A percentile compares a stretch with the other conserved stretches of the same genome.
Evolutionary conservation across 2,888 invertebrate genomes (phyloP).

Genomic region (Xestia xanthographa): DNA sequence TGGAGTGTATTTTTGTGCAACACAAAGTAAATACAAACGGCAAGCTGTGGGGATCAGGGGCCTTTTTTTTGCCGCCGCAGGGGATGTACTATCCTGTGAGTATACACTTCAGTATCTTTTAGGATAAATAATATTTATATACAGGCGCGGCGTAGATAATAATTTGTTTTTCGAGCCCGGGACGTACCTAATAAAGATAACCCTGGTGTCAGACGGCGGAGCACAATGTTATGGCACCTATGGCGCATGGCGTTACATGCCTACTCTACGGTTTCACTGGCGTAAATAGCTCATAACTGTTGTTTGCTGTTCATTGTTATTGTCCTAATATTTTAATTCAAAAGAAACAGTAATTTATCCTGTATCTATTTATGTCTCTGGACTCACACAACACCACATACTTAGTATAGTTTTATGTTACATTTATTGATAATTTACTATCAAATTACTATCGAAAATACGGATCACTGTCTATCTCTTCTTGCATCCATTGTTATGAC

Average conservation of each 20-base stretch:
- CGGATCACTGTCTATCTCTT: constrained; percentile 64
- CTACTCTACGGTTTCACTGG: constrained; percentile 41
- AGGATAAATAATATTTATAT: constrained; percentile 34
- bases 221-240: constrained; percentile 69
- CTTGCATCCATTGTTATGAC: constrained; percentile 79
- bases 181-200: constrained; percentile 65
- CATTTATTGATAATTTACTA: no score
- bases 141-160: constrained; percentile 34
- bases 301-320: constrained; percentile 25
- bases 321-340: constrained; percentile 1
- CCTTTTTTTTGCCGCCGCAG: constrained; percentile 98
- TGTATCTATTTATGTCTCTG: neutral
- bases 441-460: constrained; percentile 33
- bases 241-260: constrained; percentile 79
- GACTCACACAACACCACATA: neutral
- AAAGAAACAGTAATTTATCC: constrained; percentile 5
- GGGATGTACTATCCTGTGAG: constrained; percentile 99
- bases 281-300: constrained; percentile 20
- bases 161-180: constrained; percentile 44
- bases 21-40: constrained; percentile 93
- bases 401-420: neutral
- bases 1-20: constrained; percentile 91
- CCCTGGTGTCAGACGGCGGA: constrained; percentile 66
- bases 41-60: constrained; percentile 99
- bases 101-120: constrained; percentile 77